A percentile compares a stretch with the other conserved stretches of the same genome.
Conservation (phyloP, 2,113 vertebrate genomes). For the Lota lota region DNA sequence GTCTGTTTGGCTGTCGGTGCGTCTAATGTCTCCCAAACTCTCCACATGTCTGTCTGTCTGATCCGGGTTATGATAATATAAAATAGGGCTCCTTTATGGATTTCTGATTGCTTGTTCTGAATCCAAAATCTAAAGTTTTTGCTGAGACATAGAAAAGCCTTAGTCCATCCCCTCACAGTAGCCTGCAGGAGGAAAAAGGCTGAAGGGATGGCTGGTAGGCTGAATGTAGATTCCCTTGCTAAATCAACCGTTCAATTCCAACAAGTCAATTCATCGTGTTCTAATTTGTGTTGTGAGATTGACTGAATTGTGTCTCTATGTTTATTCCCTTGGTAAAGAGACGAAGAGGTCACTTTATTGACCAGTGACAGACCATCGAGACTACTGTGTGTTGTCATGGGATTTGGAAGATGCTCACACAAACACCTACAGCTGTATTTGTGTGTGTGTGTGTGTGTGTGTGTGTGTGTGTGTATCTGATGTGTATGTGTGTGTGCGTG, state of each 20-base stretch:
- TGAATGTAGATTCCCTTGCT: not conserved
- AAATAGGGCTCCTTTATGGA: too few species aligned
- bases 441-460: not conserved
- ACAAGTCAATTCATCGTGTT: slow-evolving; percentile 29
- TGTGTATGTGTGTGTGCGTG: not conserved
- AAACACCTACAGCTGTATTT: not conserved
- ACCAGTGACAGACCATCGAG: slow-evolving; percentile 24
- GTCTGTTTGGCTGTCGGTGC: not conserved
- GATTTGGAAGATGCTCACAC: not conserved
- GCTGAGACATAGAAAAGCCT: too few species aligned
- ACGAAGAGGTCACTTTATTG: slow-evolving; percentile 50
- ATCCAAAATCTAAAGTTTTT: too few species aligned
- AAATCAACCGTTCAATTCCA: not conserved
- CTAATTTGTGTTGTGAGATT: slow-evolving; percentile 45
- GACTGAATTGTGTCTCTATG: slow-evolving; percentile 45
- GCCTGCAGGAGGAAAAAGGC: too few species aligned
- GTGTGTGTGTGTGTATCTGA: not conserved
- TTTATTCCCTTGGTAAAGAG: slow-evolving; percentile 39
- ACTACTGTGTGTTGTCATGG: not conserved
- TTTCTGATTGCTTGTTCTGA: too few species aligned
- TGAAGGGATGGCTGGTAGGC: not conserved
- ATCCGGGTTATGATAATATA: slow-evolving; percentile 5
- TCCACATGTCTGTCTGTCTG: not conserved
- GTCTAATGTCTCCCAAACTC: too few species aligned
- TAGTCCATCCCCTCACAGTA: too few species aligned